Conservation (phyloP, 2,797 vertebrate genomes). For the Sebastes minor region DNA sequence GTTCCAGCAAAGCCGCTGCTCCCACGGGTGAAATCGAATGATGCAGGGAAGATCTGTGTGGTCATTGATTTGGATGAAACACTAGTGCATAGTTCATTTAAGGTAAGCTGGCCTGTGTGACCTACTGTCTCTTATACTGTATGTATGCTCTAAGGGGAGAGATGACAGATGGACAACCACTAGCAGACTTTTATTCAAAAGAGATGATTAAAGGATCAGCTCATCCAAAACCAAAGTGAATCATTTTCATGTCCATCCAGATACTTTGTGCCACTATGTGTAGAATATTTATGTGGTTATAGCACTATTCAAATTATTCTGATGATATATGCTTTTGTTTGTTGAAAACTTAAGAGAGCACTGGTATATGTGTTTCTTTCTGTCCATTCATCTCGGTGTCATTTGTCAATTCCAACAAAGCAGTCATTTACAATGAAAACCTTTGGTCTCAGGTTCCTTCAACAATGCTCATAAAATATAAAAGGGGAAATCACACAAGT, state of each 20-base stretch:
- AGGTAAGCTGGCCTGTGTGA: slow-evolving; percentile 81
- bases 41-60: slow-evolving; percentile 93
- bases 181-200: neutral
- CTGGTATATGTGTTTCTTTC: no score
- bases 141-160: neutral
- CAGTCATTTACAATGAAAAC: no score
- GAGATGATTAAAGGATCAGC: neutral
- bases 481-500: no score
- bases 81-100: slow-evolving; percentile 97
- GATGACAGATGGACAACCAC: neutral
- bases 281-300: neutral
- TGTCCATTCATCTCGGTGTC: no score
- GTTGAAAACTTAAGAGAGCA: neutral
- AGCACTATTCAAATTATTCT: neutral
- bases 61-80: slow-evolving; percentile 99
- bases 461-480: no score
- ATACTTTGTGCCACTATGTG: neutral
- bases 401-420: no score
- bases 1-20: slow-evolving; percentile 87
- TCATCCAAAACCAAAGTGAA: neutral
- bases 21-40: slow-evolving; percentile 88
- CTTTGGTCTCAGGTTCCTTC: no score
- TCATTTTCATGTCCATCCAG: neutral
- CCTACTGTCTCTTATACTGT: neutral
- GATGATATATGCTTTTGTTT: neutral